A percentile compares a stretch with the other conserved stretches of the same genome.
Conservation (phyloP, 2,113 vertebrate genomes). For the Mobula hypostoma region DNA sequence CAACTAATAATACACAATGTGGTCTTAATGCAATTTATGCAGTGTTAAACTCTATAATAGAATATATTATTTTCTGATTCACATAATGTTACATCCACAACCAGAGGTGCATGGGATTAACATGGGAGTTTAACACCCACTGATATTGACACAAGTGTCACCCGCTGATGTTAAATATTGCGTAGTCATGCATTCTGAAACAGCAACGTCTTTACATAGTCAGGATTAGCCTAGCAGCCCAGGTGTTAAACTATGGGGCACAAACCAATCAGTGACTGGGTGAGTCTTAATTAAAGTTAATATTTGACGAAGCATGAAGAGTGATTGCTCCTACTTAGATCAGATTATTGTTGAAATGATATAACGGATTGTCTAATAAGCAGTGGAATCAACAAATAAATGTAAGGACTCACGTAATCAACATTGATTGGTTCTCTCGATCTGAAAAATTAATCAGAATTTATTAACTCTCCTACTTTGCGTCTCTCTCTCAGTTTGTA, state of each 20-base stretch:
- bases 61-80: too few species aligned
- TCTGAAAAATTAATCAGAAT: conserved; percentile 59
- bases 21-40: too few species aligned
- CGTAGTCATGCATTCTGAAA: too few species aligned
- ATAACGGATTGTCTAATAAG: not conserved
- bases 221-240: not conserved
- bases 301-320: not conserved
- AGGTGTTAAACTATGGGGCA: not conserved
- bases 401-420: conserved; percentile 81
- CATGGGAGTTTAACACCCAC: too few species aligned
- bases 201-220: not conserved
- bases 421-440: conserved; percentile 93
- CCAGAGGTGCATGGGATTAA: too few species aligned
- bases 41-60: too few species aligned
- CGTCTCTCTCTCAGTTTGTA: too few species aligned
- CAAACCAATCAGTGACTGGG: not conserved
- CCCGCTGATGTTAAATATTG: too few species aligned
- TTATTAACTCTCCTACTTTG: not conserved
- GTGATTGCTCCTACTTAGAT: not conserved
- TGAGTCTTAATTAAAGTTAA: not conserved
- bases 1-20: too few species aligned
- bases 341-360: not conserved
- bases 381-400: not conserved
- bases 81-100: too few species aligned
- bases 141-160: too few species aligned